A percentile compares a stretch with the other conserved stretches of the same genome.
phyloP scores from a whole-genome alignment of 2,888 invertebrate species.

The Caenorhabditis japonica region DNA sequence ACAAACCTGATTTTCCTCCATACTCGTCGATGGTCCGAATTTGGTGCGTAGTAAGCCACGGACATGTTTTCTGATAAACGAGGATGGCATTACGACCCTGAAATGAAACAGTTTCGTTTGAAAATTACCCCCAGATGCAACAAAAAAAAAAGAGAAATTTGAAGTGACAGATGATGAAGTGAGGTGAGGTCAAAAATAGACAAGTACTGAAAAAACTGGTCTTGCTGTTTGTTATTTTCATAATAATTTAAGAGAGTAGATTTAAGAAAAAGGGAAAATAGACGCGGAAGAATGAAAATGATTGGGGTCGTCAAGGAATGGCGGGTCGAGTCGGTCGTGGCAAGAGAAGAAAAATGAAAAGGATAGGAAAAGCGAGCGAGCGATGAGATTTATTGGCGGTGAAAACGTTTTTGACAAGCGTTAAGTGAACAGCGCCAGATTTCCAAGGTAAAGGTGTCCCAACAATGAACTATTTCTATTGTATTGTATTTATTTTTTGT shows the following conservation, averaged over 20 bases:
- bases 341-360: constrained; percentile 8
- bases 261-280: neutral
- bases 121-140: too few relatives aligned
- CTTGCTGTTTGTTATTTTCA: constrained; percentile 8
- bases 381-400: constrained; percentile 34
- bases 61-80: constrained; percentile 71
- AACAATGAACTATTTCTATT: too few relatives aligned
- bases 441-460: too few relatives aligned
- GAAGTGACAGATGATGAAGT: constrained; percentile 6
- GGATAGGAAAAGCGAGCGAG: constrained; percentile 10
- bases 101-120: too few relatives aligned
- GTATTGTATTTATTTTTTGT: too few relatives aligned
- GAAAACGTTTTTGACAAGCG: constrained; percentile 48
- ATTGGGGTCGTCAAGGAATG: constrained; percentile 28
- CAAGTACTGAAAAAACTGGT: constrained; percentile 18
- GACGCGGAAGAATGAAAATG: constrained; percentile 28
- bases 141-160: constrained; percentile 3
- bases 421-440: constrained; percentile 18
- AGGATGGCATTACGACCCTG: constrained; percentile 57
- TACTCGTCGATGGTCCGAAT: constrained; percentile 64
- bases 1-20: constrained; percentile 49
- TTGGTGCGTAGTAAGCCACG: constrained; percentile 67
- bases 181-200: neutral
- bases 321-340: too few relatives aligned
- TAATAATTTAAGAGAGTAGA: neutral